These are phyloP conservation scores for Dromiciops gliroides DNA, from an alignment of 2,113 vertebrate genomes.

Conservation along the genomic window DNA sequence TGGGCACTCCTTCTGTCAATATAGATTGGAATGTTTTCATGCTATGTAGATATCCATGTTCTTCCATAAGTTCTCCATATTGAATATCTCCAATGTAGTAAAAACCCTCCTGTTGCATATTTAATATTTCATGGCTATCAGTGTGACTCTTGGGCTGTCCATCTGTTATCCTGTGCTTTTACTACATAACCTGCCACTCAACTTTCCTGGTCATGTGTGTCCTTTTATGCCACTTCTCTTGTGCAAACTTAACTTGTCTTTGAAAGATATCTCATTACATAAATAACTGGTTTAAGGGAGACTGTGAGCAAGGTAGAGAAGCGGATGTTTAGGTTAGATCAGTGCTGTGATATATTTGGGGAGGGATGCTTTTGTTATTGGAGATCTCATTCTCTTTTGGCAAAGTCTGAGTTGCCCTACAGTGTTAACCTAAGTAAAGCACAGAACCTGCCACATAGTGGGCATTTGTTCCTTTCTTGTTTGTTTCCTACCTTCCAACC, in stretches of 20 bases:
- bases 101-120: neutral
- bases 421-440: neutral
- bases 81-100: neutral
- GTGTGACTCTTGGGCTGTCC: neutral
- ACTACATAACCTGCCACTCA: neutral
- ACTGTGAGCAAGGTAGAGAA: neutral
- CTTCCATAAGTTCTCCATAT: neutral
- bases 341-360: neutral
- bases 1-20: neutral
- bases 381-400: neutral
- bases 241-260: neutral
- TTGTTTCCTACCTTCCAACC: neutral
- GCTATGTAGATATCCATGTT: neutral
- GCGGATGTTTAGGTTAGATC: neutral
- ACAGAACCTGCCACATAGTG: neutral
- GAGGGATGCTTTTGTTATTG: neutral
- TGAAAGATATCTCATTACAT: neutral
- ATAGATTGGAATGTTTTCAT: neutral
- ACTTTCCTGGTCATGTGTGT: neutral
- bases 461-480: neutral
- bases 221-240: neutral
- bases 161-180: neutral
- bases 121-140: neutral
- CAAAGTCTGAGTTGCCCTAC: neutral
- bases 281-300: neutral